Percentiles rank a stretch among this genome's conserved stretches.
Evolutionary conservation across 2,888 invertebrate species (phyloP).

Genomic region (Chironomus tentans): DNA sequence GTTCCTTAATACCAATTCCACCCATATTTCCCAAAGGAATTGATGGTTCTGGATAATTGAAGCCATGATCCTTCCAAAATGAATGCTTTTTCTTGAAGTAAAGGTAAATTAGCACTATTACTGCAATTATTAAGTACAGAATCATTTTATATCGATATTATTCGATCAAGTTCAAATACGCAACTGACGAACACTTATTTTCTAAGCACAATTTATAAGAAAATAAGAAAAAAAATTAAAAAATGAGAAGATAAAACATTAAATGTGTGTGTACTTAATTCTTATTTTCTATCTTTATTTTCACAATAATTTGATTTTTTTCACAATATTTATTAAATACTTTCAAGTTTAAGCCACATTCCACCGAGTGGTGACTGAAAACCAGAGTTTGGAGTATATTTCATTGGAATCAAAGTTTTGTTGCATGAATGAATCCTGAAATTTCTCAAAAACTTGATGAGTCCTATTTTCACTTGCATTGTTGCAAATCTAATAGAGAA

Average conservation of each 20-base stretch:
- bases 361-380: background rate
- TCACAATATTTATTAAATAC: no score
- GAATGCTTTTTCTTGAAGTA: background rate
- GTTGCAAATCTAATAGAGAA: constrained; percentile 8
- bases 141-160: no score
- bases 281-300: no score
- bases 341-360: constrained; percentile 25
- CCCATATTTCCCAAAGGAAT: background rate
- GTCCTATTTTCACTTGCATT: constrained; percentile 27
- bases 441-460: background rate
- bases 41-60: background rate
- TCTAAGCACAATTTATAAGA: no score
- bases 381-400: background rate
- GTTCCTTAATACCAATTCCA: no score
- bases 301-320: no score
- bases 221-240: no score
- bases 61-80: background rate
- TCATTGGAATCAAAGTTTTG: constrained; percentile 1
- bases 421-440: background rate
- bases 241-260: no score
- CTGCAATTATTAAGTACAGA: background rate
- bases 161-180: no score
- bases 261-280: no score
- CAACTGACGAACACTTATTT: no score
- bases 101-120: background rate